Evolutionary conservation across 2,113 vertebrate genomes (phyloP).

Genomic region (Anhinga rufa): DNA sequence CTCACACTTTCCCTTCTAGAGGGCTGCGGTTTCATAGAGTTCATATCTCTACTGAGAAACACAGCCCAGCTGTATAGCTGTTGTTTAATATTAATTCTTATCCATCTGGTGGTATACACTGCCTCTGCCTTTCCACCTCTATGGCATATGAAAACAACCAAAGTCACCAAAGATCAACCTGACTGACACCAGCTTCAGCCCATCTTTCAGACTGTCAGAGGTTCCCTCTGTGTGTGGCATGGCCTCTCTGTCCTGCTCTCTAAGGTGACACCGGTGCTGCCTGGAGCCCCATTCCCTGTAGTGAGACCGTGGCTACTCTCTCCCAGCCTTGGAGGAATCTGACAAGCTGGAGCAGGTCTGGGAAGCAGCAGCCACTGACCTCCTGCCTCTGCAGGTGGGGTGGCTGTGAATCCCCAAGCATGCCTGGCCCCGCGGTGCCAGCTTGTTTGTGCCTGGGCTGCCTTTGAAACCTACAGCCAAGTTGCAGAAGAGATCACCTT

Average conservation of each 20-base stretch:
- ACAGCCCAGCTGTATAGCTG: background rate
- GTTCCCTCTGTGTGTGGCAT: background rate
- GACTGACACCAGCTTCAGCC: background rate
- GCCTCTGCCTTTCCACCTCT: background rate
- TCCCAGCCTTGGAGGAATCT: background rate
- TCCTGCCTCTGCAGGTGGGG: background rate
- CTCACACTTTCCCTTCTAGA: background rate
- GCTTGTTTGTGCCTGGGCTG: background rate
- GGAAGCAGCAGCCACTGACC: background rate
- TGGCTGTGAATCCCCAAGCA: background rate
- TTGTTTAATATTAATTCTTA: background rate
- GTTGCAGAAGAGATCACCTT: background rate
- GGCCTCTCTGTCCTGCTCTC: background rate
- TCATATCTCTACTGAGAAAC: background rate
- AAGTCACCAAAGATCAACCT: background rate
- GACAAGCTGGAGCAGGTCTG: background rate
- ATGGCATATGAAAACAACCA: background rate
- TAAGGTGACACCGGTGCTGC: background rate
- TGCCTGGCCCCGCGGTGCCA: background rate
- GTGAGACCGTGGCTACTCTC: rapidly evolving
- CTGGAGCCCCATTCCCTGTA: background rate
- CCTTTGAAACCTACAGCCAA: background rate
- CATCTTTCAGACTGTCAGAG: background rate
- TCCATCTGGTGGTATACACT: background rate
- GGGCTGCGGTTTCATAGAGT: background rate